phyloP scores from a whole-genome alignment of 2,888 invertebrate genomes.

The Oeneis ivallda region DNA sequence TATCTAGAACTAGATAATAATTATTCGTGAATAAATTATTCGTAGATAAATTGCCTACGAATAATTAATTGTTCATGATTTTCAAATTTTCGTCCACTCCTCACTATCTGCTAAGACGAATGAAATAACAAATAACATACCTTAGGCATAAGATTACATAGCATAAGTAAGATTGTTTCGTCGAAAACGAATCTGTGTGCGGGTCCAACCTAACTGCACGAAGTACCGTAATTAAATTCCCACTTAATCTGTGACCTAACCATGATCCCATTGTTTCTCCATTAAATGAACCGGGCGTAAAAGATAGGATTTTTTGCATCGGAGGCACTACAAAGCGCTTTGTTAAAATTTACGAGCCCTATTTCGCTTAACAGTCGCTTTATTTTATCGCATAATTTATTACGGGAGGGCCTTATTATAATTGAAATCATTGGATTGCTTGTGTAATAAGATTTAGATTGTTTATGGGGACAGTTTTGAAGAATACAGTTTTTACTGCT shows the following conservation, averaged over 20 bases:
- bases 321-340: conserved; percentile 38
- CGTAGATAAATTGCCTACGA: no score
- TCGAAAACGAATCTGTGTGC: background rate
- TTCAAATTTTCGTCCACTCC: no score
- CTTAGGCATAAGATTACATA: no score
- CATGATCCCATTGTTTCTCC: conserved; percentile 33
- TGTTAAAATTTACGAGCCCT: conserved; percentile 43
- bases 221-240: conserved; percentile 19
- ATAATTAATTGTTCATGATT: no score
- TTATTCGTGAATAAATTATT: no score
- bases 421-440: conserved; percentile 43
- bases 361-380: conserved; percentile 43
- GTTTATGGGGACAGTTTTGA: conserved; percentile 24
- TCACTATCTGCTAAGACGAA: no score
- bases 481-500: background rate
- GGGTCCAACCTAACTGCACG: background rate
- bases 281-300: conserved; percentile 29
- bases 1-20: no score
- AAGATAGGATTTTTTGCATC: conserved; percentile 36
- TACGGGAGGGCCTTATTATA: conserved; percentile 43
- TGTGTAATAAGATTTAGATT: conserved; percentile 30
- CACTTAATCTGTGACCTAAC: conserved; percentile 31
- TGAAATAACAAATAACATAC: no score
- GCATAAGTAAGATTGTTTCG: no score
- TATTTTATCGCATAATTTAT: conserved; percentile 45